Percentiles rank a stretch among this genome's conserved stretches.
phyloP scores from a whole-genome alignment of 2,797 vertebrate species.

The Urosaurus nigricauda region DNA sequence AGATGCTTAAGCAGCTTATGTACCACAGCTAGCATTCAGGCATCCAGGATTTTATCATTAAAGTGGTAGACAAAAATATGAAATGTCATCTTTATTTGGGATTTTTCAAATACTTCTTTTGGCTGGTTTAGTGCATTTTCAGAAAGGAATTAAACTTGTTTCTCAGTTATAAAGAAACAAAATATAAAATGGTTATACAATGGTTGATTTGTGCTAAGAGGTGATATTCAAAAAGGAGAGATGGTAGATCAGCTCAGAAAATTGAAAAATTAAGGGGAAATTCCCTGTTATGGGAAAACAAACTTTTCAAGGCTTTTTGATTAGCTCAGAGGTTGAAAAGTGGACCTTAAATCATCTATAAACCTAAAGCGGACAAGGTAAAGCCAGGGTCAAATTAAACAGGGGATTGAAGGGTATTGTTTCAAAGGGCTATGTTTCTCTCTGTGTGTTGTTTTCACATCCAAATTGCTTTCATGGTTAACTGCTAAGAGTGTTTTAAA shows the following conservation, averaged over 20 bases:
- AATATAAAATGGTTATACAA: not conserved
- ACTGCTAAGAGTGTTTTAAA: not conserved
- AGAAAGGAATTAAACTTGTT: not conserved
- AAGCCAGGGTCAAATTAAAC: not conserved
- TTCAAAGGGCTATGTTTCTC: not conserved
- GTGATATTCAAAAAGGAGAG: too few relatives aligned
- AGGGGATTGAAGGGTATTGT: too few relatives aligned
- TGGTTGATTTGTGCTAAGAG: not conserved
- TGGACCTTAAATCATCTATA: not conserved
- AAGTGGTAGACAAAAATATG: slow-evolving; percentile 32
- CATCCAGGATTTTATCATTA: slow-evolving; percentile 1
- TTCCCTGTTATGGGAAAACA: not conserved
- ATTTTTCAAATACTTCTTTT: slow-evolving; percentile 26
- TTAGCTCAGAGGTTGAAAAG: not conserved
- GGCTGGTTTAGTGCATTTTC: not conserved
- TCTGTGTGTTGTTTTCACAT: not conserved
- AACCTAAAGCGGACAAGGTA: not conserved
- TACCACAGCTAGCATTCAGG: slow-evolving; percentile 53
- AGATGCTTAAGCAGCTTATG: slow-evolving; percentile 49
- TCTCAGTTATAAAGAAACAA: too few relatives aligned
- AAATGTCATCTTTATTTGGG: slow-evolving; percentile 54
- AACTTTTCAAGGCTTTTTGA: not conserved
- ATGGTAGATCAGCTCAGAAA: too few relatives aligned
- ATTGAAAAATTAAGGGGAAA: not conserved
- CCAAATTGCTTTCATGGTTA: not conserved